phyloP scores from a whole-genome alignment of 2,797 vertebrate species.

The Molossus alvarezi region DNA sequence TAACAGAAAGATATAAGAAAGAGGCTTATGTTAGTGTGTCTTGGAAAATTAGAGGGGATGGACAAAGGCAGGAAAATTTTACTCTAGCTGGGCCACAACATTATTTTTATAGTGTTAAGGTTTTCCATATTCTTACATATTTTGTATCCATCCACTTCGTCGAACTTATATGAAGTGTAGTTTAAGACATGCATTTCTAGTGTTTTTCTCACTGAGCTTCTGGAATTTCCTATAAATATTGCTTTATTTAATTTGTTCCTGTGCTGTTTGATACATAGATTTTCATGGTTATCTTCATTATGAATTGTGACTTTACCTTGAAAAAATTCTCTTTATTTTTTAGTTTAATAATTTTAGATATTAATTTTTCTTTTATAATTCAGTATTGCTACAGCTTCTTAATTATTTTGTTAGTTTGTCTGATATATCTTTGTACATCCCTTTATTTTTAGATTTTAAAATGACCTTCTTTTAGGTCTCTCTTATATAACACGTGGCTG shows the following conservation, averaged over 20 bases:
- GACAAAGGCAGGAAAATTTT: neutral
- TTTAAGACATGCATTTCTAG: neutral
- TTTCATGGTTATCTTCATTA: neutral
- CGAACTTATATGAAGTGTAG: neutral
- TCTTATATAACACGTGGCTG: neutral
- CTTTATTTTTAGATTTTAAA: neutral
- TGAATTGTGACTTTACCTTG: neutral
- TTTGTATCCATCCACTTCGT: neutral
- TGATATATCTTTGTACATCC: neutral
- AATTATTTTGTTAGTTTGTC: neutral
- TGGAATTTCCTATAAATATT: neutral
- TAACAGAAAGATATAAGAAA: neutral
- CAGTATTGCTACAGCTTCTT: neutral
- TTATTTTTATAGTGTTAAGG: neutral
- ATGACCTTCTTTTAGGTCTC: neutral
- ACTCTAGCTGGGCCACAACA: neutral
- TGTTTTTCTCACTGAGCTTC: neutral
- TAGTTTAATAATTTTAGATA: neutral
- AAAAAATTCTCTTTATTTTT: neutral
- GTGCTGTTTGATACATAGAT: neutral
- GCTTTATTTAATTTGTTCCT: neutral
- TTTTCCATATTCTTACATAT: neutral
- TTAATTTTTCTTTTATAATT: neutral
- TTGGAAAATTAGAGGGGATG: neutral
- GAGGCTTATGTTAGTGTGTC: neutral